phyloP scores from a whole-genome alignment of 2,888 invertebrate genomes.

The Archips crataeganus region DNA sequence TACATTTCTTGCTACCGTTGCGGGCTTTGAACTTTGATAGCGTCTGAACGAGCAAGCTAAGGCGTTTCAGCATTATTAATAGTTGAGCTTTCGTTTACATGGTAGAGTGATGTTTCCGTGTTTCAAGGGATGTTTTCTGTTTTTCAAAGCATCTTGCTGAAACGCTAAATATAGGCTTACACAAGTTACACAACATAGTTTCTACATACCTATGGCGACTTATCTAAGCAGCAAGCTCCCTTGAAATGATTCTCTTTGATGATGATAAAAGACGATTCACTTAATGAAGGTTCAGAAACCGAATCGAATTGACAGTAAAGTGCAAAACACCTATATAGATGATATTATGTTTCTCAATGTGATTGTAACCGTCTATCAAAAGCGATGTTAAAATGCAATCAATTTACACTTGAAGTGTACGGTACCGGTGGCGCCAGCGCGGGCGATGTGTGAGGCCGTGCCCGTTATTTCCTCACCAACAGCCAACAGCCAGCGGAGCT shows the following conservation, averaged over 20 bases:
- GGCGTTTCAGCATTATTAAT: not conserved
- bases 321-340: constrained; percentile 5
- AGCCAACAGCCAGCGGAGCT: constrained; percentile 61
- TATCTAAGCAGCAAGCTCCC: not conserved
- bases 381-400: constrained; percentile 33
- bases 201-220: constrained; percentile 13
- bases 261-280: not conserved
- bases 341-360: constrained; percentile 16
- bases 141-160: constrained; percentile 9
- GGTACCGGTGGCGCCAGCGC: constrained; percentile 36
- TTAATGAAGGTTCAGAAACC: not conserved
- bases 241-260: not conserved
- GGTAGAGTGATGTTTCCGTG: constrained; percentile 13
- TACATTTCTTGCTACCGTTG: constrained; percentile 21
- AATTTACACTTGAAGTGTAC: constrained; percentile 39
- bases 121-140: constrained; percentile 23
- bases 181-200: constrained; percentile 16
- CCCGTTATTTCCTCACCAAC: constrained; percentile 65
- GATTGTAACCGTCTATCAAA: constrained; percentile 22
- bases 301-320: constrained; percentile 3
- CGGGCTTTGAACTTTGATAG: not conserved
- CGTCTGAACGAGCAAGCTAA: constrained; percentile 13
- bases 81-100: constrained; percentile 1
- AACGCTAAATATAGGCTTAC: constrained; percentile 12
- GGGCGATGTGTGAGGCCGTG: constrained; percentile 31